Percentiles rank a stretch among this genome's conserved stretches.
These are phyloP conservation scores for Eonycteris spelaea DNA, from an alignment of 2,113 vertebrate genomes.

Conservation along the genomic window DNA sequence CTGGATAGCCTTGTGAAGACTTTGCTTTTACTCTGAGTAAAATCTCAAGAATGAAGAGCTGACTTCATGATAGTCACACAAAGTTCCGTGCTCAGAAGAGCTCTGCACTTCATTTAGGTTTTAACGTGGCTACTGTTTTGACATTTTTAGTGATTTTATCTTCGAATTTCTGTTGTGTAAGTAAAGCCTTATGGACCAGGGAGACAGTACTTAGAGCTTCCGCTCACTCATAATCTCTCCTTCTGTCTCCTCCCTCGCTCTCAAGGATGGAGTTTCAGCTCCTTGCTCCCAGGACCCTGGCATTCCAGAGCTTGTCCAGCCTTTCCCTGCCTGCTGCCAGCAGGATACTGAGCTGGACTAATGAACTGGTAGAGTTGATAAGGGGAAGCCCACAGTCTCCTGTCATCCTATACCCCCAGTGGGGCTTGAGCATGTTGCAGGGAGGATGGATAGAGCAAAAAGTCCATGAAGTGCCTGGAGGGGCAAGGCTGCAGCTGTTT, in stretches of 20 bases:
- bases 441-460: neutral
- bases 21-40: neutral
- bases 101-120: neutral
- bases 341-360: neutral
- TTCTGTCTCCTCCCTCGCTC: neutral
- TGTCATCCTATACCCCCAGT: no score
- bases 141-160: neutral
- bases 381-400: neutral
- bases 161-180: neutral
- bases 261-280: neutral
- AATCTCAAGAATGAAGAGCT: neutral
- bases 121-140: neutral
- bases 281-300: neutral
- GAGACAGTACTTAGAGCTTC: neutral
- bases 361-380: neutral
- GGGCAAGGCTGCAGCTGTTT: neutral
- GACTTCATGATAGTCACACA: neutral
- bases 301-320: neutral
- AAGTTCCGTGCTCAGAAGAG: neutral
- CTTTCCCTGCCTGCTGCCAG: neutral
- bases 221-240: neutral
- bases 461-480: rapidly evolving
- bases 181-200: neutral
- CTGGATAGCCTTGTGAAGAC: neutral
- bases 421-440: neutral